phyloP scores from a whole-genome alignment of 2,888 invertebrate genomes.

The Euphydryas editha region DNA sequence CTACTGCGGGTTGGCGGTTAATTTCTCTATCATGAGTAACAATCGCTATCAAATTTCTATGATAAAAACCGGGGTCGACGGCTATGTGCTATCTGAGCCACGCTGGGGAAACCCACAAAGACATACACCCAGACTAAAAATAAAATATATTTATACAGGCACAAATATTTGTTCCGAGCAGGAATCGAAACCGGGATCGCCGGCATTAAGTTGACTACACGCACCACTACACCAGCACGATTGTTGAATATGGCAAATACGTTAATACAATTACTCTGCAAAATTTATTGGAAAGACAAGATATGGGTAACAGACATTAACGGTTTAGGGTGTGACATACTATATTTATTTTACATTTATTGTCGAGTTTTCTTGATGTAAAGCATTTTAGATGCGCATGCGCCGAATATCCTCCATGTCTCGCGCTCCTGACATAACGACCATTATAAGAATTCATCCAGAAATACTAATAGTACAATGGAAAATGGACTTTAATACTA shows the following conservation, averaged over 20 bases:
- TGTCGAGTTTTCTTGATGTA: constrained; percentile 57
- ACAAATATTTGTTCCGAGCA: no score
- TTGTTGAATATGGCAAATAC: not conserved
- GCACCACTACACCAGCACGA: no score
- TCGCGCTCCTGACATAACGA: constrained; percentile 36
- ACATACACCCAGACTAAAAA: no score
- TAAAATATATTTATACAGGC: no score
- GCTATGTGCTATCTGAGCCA: no score
- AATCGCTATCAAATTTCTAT: no score
- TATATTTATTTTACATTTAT: constrained; percentile 30
- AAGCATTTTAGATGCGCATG: constrained; percentile 51
- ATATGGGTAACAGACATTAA: constrained; percentile 18
- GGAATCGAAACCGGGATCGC: no score
- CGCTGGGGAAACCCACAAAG: no score
- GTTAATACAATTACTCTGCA: not conserved
- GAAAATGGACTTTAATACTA: not conserved
- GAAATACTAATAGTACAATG: constrained; percentile 20
- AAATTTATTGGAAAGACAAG: constrained; percentile 8
- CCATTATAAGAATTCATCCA: constrained; percentile 42
- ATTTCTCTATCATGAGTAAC: no score
- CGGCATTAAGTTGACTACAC: no score
- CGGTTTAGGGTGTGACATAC: constrained; percentile 27
- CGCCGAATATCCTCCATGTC: constrained; percentile 48
- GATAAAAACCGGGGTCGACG: no score
- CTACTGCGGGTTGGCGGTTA: no score